phyloP scores from a whole-genome alignment of 2,113 vertebrate genomes.

The Tragelaphus imberbis region DNA sequence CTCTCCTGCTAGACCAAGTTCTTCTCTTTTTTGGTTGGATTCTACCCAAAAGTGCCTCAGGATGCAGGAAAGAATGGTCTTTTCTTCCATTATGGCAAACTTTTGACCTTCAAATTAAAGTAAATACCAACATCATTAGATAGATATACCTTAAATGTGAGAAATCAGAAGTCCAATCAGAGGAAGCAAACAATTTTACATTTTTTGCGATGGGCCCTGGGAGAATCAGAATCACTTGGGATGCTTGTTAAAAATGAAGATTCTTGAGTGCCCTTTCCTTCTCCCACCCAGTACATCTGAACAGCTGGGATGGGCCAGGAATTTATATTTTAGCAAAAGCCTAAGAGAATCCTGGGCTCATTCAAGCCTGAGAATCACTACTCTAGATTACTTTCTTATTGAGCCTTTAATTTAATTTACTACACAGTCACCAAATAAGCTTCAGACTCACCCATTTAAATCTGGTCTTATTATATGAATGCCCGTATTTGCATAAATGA shows the following conservation, averaged over 20 bases:
- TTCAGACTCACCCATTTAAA: not conserved
- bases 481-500: not conserved
- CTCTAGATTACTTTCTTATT: not conserved
- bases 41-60: conserved; percentile 88
- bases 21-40: conserved; percentile 85
- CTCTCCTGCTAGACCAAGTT: conserved; percentile 84
- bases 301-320: not conserved
- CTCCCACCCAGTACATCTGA: not conserved
- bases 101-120: conserved; percentile 85
- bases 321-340: not conserved
- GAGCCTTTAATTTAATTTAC: not conserved
- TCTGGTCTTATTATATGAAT: not conserved
- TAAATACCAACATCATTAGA: not conserved
- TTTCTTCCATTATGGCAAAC: conserved; percentile 95
- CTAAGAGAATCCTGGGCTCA: not conserved
- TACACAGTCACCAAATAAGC: not conserved
- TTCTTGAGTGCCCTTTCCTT: not conserved
- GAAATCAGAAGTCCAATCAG: not conserved
- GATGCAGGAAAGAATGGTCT: conserved; percentile 86
- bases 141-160: not conserved
- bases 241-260: not conserved
- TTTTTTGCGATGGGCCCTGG: not conserved
- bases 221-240: not conserved
- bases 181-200: not conserved
- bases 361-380: not conserved